These are phyloP conservation scores for Neodiprion fabricii DNA, from an alignment of 1,140 invertebrate genomes.

Conservation along the genomic window DNA sequence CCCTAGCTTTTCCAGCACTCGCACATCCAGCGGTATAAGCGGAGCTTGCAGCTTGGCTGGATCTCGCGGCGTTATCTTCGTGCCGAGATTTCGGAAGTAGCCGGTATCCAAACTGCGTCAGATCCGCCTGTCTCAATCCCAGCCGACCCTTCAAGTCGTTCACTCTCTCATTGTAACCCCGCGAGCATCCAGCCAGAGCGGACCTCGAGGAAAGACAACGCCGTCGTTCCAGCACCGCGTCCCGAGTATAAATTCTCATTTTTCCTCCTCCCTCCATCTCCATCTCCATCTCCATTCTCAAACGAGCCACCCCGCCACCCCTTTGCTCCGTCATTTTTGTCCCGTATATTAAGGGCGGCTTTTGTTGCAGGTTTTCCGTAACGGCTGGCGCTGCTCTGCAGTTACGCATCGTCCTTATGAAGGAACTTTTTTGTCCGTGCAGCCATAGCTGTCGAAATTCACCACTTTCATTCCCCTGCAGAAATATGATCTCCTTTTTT, in stretches of 20 bases:
- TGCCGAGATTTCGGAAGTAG: not conserved
- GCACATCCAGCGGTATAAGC: too few relatives aligned
- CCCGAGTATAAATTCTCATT: not conserved
- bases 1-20: too few relatives aligned
- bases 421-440: not conserved
- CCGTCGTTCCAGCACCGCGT: not conserved
- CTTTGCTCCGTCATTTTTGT: not conserved
- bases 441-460: too few relatives aligned
- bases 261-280: constrained; percentile 13
- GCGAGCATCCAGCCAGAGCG: not conserved
- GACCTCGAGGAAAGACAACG: too few relatives aligned
- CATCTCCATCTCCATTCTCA: constrained; percentile 21
- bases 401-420: not conserved
- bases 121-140: not conserved
- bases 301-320: not conserved
- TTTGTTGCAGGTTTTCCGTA: not conserved
- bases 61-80: not conserved
- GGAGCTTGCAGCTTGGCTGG: too few relatives aligned
- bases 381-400: too few relatives aligned
- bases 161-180: not conserved
- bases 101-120: not conserved
- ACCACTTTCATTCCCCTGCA: too few relatives aligned
- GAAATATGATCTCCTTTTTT: too few relatives aligned
- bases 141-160: not conserved
- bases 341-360: not conserved